Conservation (phyloP, 2,797 vertebrate genomes). For the Pseudomugil gertrudae region DNA sequence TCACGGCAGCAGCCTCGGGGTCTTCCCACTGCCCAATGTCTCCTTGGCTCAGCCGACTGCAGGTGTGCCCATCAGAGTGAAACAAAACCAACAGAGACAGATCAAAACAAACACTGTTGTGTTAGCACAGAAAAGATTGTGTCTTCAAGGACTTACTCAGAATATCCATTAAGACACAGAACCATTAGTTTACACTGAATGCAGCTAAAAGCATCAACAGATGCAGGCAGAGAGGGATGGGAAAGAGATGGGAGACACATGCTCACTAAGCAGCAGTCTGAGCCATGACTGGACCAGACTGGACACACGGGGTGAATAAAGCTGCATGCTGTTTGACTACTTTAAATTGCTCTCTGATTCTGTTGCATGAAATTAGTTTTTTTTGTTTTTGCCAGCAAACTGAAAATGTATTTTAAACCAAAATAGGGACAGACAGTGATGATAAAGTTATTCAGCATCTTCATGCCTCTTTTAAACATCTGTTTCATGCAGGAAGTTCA, state of each 20-base stretch:
- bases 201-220: conserved; percentile 29
- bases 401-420: background rate
- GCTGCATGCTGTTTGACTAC: conserved; percentile 31
- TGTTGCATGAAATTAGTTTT: background rate
- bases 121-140: conserved; percentile 67
- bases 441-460: background rate
- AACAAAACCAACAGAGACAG: conserved; percentile 65
- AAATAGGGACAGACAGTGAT: background rate
- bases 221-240: conserved; percentile 31
- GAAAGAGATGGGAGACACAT: conserved; percentile 19
- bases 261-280: conserved; percentile 3
- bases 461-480: no score
- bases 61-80: conserved; percentile 63
- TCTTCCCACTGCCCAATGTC: conserved; percentile 93
- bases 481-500: no score
- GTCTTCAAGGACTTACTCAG: conserved; percentile 41
- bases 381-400: background rate
- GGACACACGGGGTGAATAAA: conserved; percentile 13
- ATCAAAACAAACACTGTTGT: conserved; percentile 58
- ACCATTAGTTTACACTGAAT: conserved; percentile 37
- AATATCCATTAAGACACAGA: conserved; percentile 49
- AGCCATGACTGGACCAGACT: conserved; percentile 12
- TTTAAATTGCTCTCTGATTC: background rate
- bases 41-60: conserved; percentile 95
- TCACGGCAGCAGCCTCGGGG: conserved; percentile 92